A percentile compares a stretch with the other conserved stretches of the same genome.
Conservation (phyloP, 2,113 vertebrate species). For the Pleuronectes platessa region DNA sequence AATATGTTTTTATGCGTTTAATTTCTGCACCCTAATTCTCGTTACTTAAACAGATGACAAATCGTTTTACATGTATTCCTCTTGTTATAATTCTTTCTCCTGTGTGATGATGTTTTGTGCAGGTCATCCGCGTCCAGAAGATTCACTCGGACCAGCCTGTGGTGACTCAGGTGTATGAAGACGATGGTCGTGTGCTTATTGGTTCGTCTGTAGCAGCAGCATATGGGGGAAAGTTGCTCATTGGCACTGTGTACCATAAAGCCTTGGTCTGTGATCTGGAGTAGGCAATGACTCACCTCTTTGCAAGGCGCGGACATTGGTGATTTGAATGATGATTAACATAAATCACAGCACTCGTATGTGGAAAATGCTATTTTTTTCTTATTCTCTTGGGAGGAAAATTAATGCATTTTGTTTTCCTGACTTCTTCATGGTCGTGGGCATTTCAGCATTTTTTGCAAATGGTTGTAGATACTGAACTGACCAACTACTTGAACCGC, state of each 20-base stretch:
- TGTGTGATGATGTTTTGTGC: not conserved
- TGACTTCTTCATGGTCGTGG: not conserved
- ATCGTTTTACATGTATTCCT: not conserved
- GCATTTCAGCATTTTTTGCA: not conserved
- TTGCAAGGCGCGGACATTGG: too few species aligned
- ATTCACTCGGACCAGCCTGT: slow-evolving; percentile 86
- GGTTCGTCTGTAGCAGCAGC: slow-evolving; percentile 86
- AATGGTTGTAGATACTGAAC: not conserved
- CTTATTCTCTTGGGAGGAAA: too few species aligned
- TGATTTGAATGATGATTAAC: too few species aligned
- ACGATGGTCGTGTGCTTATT: slow-evolving; percentile 87
- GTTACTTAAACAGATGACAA: not conserved
- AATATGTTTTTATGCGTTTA: not conserved
- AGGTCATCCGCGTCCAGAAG: slow-evolving; percentile 89
- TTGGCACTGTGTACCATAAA: slow-evolving; percentile 92
- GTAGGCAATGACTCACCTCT: slow-evolving; percentile 25
- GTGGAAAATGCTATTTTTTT: too few species aligned
- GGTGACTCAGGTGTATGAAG: slow-evolving; percentile 87
- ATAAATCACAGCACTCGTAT: too few species aligned
- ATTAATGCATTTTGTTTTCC: too few species aligned
- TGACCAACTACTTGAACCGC: too few species aligned
- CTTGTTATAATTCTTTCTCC: too few species aligned
- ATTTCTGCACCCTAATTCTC: not conserved
- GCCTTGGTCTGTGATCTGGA: slow-evolving; percentile 87
- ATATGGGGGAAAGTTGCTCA: slow-evolving; percentile 85